Evolutionary conservation across 1,140 invertebrate species (phyloP).

Genomic region (Nylanderia fulva): DNA sequence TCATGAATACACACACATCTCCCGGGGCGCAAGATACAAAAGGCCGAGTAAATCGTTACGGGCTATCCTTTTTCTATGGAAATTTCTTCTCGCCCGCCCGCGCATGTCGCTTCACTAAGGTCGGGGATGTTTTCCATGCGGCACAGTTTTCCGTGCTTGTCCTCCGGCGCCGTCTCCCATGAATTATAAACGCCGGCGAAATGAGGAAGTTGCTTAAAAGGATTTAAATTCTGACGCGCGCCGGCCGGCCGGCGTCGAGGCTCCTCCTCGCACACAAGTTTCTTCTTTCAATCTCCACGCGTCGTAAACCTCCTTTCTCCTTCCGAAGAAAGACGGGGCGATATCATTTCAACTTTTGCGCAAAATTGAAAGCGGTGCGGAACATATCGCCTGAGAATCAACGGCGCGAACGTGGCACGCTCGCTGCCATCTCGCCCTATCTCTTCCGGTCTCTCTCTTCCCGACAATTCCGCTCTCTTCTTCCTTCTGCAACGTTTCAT

Average conservation of each 20-base stretch:
- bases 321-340: slow-evolving; percentile 15
- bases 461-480: background rate
- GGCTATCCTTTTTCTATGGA: slow-evolving; percentile 57
- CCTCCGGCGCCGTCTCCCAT: slow-evolving; percentile 32
- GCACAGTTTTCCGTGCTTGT: slow-evolving; percentile 23
- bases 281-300: slow-evolving; percentile 58
- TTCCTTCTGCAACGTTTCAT: slow-evolving; percentile 19
- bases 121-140: slow-evolving; percentile 39
- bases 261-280: slow-evolving; percentile 57
- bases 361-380: slow-evolving; percentile 63
- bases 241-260: slow-evolving; percentile 10
- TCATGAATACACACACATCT: slow-evolving; percentile 51
- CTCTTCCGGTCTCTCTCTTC: slow-evolving; percentile 1
- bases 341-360: slow-evolving; percentile 61
- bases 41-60: slow-evolving; percentile 59
- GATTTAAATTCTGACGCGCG: slow-evolving; percentile 67
- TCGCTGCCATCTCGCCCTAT: background rate
- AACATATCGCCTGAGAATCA: slow-evolving; percentile 62
- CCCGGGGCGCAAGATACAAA: slow-evolving; percentile 55
- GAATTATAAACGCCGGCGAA: slow-evolving; percentile 70
- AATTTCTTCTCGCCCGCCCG: slow-evolving; percentile 44
- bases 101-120: slow-evolving; percentile 14
- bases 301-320: slow-evolving; percentile 65
- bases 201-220: slow-evolving; percentile 70
- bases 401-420: slow-evolving; percentile 40